A percentile compares a stretch with the other conserved stretches of the same genome.
phyloP scores from a whole-genome alignment of 2,797 vertebrate genomes.

The Lutjanus campechanus region DNA sequence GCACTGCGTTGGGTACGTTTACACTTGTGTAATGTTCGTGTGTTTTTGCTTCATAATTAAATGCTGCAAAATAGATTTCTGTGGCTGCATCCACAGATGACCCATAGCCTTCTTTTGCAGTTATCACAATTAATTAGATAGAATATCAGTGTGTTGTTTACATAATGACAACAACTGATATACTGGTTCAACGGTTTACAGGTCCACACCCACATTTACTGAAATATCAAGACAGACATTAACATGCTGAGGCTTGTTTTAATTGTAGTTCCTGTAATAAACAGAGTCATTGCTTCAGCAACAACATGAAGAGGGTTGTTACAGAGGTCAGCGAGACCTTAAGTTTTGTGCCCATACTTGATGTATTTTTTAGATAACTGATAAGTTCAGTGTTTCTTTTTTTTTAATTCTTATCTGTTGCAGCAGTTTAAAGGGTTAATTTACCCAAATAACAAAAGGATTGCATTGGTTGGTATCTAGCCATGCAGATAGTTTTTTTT shows the following conservation, averaged over 20 bases:
- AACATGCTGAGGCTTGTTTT: slow-evolving; percentile 13
- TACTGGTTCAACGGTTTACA: slow-evolving; percentile 1
- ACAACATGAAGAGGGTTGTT: background rate
- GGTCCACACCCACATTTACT: background rate
- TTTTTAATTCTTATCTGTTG: background rate
- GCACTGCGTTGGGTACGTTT: slow-evolving; percentile 17
- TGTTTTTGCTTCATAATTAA: slow-evolving; percentile 9
- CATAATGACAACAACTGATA: slow-evolving; percentile 1
- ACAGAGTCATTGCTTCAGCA: background rate
- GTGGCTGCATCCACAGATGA: slow-evolving; percentile 1
- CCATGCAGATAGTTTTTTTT: background rate
- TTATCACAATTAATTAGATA: background rate
- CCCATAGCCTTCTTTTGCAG: background rate
- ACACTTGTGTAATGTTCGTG: slow-evolving; percentile 1
- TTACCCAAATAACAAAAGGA: too few species aligned
- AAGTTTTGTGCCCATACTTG: background rate
- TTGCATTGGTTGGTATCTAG: background rate
- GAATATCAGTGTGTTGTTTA: background rate
- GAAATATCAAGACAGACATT: slow-evolving; percentile 13
- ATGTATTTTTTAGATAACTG: background rate
- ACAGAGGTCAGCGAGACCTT: background rate
- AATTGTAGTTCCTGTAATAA: background rate
- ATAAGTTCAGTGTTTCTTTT: background rate
- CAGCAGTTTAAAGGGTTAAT: background rate
- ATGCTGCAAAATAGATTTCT: slow-evolving; percentile 2